phyloP scores from a whole-genome alignment of 2,797 vertebrate genomes.

The Graptemys geographica region DNA sequence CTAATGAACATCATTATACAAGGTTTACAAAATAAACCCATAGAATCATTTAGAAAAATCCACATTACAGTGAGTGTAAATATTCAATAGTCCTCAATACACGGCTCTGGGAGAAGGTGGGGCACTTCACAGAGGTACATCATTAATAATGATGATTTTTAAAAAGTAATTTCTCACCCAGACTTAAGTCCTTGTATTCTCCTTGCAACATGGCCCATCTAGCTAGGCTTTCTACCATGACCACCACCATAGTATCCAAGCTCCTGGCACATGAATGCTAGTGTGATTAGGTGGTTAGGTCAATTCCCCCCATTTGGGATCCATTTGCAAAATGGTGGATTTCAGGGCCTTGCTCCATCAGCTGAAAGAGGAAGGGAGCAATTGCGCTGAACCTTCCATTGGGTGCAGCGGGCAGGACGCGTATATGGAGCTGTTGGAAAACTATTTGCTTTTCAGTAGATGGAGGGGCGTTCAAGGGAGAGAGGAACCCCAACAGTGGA shows the following conservation, averaged over 20 bases:
- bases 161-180: not conserved
- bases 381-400: not conserved
- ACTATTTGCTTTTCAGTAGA: not conserved
- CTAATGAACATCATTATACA: not conserved
- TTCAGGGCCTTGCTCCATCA: not conserved
- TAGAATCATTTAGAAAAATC: not conserved
- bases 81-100: not conserved
- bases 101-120: not conserved
- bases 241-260: not conserved
- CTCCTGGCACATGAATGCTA: fast-evolving
- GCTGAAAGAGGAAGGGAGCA: not conserved
- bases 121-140: not conserved
- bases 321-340: not conserved
- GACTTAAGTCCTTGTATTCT: not conserved
- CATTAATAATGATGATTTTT: not conserved
- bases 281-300: not conserved
- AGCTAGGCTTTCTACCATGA: fast-evolving
- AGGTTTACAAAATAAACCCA: not conserved
- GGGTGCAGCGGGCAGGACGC: not conserved
- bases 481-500: not conserved
- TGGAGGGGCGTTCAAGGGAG: fast-evolving
- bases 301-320: not conserved
- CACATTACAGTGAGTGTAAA: not conserved
- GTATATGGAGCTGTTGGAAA: not conserved
- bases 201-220: not conserved